Percentiles rank a stretch among this genome's conserved stretches.
These are phyloP conservation scores for Rhinoraja longicauda DNA, from an alignment of 2,797 vertebrate species.

Conservation along the genomic window DNA sequence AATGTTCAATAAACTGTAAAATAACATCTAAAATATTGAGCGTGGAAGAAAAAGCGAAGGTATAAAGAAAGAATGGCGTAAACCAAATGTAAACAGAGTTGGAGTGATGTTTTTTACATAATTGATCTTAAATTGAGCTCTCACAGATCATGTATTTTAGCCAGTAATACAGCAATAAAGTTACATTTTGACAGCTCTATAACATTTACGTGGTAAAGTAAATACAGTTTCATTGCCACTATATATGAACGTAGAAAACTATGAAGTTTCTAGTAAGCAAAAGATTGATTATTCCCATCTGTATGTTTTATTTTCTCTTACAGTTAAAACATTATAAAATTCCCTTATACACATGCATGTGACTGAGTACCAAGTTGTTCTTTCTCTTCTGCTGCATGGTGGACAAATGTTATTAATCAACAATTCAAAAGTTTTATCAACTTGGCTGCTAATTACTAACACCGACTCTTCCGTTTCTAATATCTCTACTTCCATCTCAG, in stretches of 20 bases:
- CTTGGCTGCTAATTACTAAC: no score
- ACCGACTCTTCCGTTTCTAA: no score
- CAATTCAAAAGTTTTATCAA: no score
- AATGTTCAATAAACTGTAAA: conserved; percentile 3
- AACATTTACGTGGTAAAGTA: background rate
- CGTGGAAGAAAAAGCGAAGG: background rate
- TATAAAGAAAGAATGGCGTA: background rate
- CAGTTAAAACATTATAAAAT: background rate
- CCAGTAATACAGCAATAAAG: background rate
- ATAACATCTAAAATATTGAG: background rate
- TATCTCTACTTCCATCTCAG: no score
- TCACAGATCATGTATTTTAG: background rate
- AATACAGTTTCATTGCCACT: background rate
- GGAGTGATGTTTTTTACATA: background rate
- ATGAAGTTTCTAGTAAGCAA: background rate
- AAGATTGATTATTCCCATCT: background rate
- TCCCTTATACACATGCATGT: background rate
- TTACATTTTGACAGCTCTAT: background rate
- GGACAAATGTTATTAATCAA: no score
- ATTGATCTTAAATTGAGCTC: background rate
- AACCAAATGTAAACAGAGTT: background rate
- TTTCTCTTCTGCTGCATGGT: background rate
- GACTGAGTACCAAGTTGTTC: conserved; percentile 20
- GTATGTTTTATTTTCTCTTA: background rate
- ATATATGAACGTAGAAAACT: background rate